These are phyloP conservation scores for Bovichtus diacanthus DNA, from an alignment of 2,797 vertebrate genomes.

Conservation along the genomic window DNA sequence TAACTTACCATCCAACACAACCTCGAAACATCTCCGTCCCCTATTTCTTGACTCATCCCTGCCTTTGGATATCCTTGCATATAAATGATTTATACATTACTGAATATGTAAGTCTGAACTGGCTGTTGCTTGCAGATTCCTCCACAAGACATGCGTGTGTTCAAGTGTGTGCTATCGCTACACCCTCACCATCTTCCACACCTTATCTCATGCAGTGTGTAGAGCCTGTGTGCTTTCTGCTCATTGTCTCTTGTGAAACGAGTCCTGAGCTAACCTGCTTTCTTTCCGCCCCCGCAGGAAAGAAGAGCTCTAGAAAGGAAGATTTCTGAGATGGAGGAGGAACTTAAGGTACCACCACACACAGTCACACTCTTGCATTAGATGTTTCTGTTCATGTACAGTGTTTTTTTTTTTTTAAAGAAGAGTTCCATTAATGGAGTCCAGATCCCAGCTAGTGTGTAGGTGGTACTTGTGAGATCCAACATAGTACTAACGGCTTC, in stretches of 20 bases:
- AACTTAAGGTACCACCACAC: constrained; percentile 92
- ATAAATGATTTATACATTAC: background rate
- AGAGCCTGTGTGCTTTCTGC: constrained; percentile 13
- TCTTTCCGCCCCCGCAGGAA: constrained; percentile 84
- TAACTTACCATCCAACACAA: constrained; percentile 1
- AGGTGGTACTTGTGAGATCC: constrained; percentile 28
- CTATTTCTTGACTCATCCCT: background rate
- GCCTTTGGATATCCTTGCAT: background rate
- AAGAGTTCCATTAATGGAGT: background rate
- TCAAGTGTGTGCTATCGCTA: constrained; percentile 47
- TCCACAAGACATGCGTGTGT: constrained; percentile 67
- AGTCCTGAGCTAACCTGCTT: constrained; percentile 12
- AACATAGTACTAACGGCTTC: constrained; percentile 2
- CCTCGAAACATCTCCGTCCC: constrained; percentile 14
- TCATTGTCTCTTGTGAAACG: background rate
- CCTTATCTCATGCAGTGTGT: constrained; percentile 18
- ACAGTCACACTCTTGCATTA: background rate
- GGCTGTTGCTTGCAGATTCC: constrained; percentile 71
- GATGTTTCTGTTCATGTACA: background rate
- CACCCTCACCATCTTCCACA: constrained; percentile 49
- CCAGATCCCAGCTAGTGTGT: constrained; percentile 1
- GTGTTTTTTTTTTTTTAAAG: background rate
- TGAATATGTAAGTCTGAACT: constrained; percentile 19
- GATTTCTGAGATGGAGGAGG: constrained; percentile 99
- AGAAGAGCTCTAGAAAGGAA: constrained; percentile 99